Percentiles rank a stretch among this genome's conserved stretches.
These are phyloP conservation scores for Heliconius cydno DNA, from an alignment of 2,888 invertebrate genomes.

Conservation along the genomic window DNA sequence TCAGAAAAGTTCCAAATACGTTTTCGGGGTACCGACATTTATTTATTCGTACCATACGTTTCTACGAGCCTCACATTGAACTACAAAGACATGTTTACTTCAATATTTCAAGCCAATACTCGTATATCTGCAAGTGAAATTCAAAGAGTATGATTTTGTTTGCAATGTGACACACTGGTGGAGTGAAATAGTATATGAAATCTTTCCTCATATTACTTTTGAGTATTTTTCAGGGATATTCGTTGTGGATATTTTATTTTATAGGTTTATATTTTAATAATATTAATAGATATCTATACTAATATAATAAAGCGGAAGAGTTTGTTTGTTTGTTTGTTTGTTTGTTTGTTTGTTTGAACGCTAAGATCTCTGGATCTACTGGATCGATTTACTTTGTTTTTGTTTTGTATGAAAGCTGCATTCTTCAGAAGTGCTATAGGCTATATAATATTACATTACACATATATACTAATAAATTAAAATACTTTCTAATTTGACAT, in stretches of 20 bases:
- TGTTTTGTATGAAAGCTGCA: no score
- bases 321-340: no score
- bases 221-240: background rate
- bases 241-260: background rate
- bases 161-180: background rate
- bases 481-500: no score
- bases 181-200: background rate
- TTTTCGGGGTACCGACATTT: background rate
- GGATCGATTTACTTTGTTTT: no score
- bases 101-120: conserved; percentile 7
- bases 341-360: no score
- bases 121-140: conserved; percentile 3
- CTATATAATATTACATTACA: no score
- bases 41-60: background rate
- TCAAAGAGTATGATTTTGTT: conserved; percentile 2
- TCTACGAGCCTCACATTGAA: conserved; percentile 1
- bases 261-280: no score
- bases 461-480: no score
- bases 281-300: no score
- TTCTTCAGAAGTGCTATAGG: no score
- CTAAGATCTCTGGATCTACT: no score
- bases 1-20: background rate
- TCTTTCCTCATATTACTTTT: background rate
- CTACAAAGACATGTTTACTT: conserved; percentile 10
- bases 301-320: no score